Evolutionary conservation across 2,113 vertebrate species (phyloP).

Genomic region (Danio rerio): GRCz12tu NC_133180.1:14528501-14529000

Average conservation of each 20-base stretch:
- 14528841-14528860: slow-evolving; percentile 60
- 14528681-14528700: neutral
- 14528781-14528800: slow-evolving; percentile 47
- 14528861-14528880: slow-evolving; percentile 64
- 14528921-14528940: neutral
- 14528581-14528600: neutral
- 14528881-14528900: slow-evolving; percentile 53
- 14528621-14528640: neutral
- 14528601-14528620: neutral
- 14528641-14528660: neutral
- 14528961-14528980: neutral
- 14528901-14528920: neutral
- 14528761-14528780: slow-evolving; percentile 34
- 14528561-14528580: neutral
- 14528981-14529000: neutral
- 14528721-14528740: slow-evolving; percentile 37
- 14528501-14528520: slow-evolving; percentile 59
- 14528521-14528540: neutral
- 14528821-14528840: neutral
- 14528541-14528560: slow-evolving; percentile 21
- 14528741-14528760: slow-evolving; percentile 50
- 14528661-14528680: neutral
- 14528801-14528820: slow-evolving; percentile 47
- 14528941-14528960: slow-evolving; percentile 2
- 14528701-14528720: neutral